Conservation (phyloP, 2,888 invertebrate genomes). For the Lingula anatina region DNA sequence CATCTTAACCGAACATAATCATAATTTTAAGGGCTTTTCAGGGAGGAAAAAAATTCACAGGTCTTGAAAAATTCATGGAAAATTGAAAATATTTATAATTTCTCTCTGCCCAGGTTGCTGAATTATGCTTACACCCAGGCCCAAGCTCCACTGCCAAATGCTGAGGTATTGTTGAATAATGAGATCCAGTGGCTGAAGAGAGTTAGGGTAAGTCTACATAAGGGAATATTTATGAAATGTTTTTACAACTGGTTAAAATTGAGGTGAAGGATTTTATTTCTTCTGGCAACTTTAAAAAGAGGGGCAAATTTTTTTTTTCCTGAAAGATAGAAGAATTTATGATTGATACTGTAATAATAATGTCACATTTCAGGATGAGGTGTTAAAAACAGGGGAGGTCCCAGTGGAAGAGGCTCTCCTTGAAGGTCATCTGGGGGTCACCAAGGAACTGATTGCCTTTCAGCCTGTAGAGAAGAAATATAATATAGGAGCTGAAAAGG, state of each 20-base stretch:
- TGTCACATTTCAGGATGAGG: conserved; percentile 23
- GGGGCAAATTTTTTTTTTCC: no score
- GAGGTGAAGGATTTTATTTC: no score
- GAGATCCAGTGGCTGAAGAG: conserved; percentile 73
- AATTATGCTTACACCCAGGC: conserved; percentile 62
- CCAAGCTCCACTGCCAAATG: conserved; percentile 57
- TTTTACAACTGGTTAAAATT: no score
- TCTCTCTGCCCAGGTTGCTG: conserved; percentile 57
- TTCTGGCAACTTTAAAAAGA: no score
- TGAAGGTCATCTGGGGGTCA: conserved; percentile 81
- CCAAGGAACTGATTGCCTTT: conserved; percentile 79
- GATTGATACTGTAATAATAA: no score
- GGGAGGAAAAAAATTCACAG: no score
- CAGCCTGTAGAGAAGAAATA: conserved; percentile 76
- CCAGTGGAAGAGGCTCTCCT: conserved; percentile 70
- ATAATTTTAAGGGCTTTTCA: no score
- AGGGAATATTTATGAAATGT: no score
- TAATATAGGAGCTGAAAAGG: conserved; percentile 71
- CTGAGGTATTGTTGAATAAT: conserved; percentile 62
- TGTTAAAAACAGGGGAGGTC: conserved; percentile 22
- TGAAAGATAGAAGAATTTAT: no score
- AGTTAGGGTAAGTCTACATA: conserved; percentile 52
- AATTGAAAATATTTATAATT: no score
- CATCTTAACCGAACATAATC: no score
- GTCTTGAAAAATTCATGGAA: no score